Conservation (phyloP, 2,113 vertebrate species). For the Silurus meridionalis region DNA sequence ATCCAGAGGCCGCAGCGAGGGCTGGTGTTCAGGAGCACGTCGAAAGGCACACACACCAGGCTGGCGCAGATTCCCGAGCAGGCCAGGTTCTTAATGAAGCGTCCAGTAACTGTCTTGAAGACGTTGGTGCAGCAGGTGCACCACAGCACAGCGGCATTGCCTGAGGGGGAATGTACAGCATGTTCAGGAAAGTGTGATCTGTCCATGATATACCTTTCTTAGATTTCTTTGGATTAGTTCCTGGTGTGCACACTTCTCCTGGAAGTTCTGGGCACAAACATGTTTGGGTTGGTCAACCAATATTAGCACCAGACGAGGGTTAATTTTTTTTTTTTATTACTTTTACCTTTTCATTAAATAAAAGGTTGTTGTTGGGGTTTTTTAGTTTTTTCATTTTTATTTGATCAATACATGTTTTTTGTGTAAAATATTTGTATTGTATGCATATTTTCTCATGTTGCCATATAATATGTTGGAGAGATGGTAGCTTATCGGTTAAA, state of each 20-base stretch:
- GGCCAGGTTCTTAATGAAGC: conserved; percentile 94
- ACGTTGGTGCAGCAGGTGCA: conserved; percentile 90
- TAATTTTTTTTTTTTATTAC: too few species aligned
- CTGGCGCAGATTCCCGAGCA: conserved; percentile 92
- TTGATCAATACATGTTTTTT: too few species aligned
- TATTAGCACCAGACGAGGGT: too few species aligned
- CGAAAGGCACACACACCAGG: conserved; percentile 94
- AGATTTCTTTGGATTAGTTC: neutral
- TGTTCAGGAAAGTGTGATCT: neutral
- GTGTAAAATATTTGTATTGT: too few species aligned
- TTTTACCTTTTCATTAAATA: too few species aligned
- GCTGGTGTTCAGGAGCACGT: conserved; percentile 86
- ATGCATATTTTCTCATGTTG: too few species aligned
- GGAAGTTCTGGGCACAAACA: neutral
- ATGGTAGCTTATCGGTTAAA: too few species aligned
- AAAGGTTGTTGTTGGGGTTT: too few species aligned
- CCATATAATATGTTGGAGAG: too few species aligned
- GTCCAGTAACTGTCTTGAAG: conserved; percentile 92
- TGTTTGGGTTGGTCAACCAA: too few species aligned
- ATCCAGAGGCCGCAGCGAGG: conserved; percentile 96
- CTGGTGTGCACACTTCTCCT: neutral
- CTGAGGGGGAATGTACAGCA: conserved; percentile 63
- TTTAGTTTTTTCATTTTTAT: too few species aligned
- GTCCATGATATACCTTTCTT: neutral
- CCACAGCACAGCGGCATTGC: conserved; percentile 91